Evolutionary conservation across 2,888 invertebrate species (phyloP).

Genomic region (Eurytoma adleriae): DNA sequence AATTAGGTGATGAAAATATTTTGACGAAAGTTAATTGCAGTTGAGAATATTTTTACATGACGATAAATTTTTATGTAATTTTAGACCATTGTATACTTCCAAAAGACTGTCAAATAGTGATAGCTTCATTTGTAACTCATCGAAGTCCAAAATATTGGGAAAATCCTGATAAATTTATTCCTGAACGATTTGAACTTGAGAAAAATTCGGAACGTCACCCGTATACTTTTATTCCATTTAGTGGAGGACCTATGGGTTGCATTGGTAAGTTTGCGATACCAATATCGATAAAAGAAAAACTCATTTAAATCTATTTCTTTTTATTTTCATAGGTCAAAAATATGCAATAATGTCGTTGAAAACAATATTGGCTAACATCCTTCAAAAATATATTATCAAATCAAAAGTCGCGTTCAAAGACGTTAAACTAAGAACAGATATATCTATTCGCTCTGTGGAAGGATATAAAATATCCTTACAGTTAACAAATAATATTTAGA

Average conservation of each 20-base stretch:
- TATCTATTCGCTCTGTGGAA: conserved; percentile 59
- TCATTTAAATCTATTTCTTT: neutral
- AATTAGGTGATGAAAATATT: conserved; percentile 50
- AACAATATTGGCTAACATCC: conserved; percentile 58
- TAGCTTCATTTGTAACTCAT: conserved; percentile 56
- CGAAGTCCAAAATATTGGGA: conserved; percentile 56
- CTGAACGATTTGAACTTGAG: conserved; percentile 57
- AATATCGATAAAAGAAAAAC: neutral
- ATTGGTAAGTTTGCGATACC: conserved; percentile 50
- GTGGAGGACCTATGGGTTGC: conserved; percentile 59
- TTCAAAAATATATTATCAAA: conserved; percentile 54
- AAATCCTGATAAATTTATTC: conserved; percentile 57
- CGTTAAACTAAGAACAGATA: conserved; percentile 56
- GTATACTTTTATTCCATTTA: conserved; percentile 59
- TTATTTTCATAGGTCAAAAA: conserved; percentile 57
- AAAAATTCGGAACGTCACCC: conserved; percentile 56
- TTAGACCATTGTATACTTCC: conserved; percentile 60
- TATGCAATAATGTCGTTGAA: conserved; percentile 61
- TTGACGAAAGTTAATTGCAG: conserved; percentile 19
- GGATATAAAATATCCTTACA: conserved; percentile 59
- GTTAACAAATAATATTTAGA: conserved; percentile 9
- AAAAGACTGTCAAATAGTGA: conserved; percentile 56
- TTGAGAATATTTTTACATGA: neutral
- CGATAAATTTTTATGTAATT: conserved; percentile 24
- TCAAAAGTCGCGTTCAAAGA: conserved; percentile 48